phyloP scores from a whole-genome alignment of 1,140 invertebrate genomes.

The Luehdorfia chinensis region DNA sequence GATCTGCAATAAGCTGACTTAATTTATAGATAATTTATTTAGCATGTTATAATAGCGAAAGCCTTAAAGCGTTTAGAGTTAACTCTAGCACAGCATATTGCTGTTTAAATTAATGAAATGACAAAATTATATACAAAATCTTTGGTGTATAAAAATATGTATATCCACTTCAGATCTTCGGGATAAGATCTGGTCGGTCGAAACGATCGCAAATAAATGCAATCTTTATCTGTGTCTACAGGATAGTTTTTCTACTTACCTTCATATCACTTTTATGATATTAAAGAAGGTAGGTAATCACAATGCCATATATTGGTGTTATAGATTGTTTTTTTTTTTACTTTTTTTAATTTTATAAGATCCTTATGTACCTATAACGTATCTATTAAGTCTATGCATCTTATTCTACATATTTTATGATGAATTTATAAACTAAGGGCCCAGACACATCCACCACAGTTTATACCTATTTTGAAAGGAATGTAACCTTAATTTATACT shows the following conservation, averaged over 20 bases:
- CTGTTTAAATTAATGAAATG: slow-evolving; percentile 45
- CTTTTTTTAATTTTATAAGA: slow-evolving; percentile 40
- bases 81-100: slow-evolving; percentile 57
- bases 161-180: slow-evolving; percentile 68
- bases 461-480: slow-evolving; percentile 70
- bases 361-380: slow-evolving; percentile 50
- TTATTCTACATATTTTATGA: slow-evolving; percentile 71
- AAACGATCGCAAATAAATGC: slow-evolving; percentile 61
- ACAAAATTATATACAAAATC: slow-evolving; percentile 70
- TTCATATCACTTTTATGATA: slow-evolving; percentile 49
- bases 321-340: too few species aligned
- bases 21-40: slow-evolving; percentile 47
- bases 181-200: slow-evolving; percentile 72
- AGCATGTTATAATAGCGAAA: slow-evolving; percentile 56
- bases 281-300: slow-evolving; percentile 50
- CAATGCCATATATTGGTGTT: slow-evolving; percentile 72
- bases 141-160: slow-evolving; percentile 67
- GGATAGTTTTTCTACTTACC: slow-evolving; percentile 62
- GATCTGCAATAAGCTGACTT: slow-evolving; percentile 67
- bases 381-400: slow-evolving; percentile 61
- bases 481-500: slow-evolving; percentile 76
- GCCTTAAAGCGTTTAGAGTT: slow-evolving; percentile 59
- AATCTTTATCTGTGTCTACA: slow-evolving; percentile 70
- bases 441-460: slow-evolving; percentile 74
- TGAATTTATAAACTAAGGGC: slow-evolving; percentile 75